Conservation (phyloP, 2,888 invertebrate species). For the Clistopyga incitator region DNA sequence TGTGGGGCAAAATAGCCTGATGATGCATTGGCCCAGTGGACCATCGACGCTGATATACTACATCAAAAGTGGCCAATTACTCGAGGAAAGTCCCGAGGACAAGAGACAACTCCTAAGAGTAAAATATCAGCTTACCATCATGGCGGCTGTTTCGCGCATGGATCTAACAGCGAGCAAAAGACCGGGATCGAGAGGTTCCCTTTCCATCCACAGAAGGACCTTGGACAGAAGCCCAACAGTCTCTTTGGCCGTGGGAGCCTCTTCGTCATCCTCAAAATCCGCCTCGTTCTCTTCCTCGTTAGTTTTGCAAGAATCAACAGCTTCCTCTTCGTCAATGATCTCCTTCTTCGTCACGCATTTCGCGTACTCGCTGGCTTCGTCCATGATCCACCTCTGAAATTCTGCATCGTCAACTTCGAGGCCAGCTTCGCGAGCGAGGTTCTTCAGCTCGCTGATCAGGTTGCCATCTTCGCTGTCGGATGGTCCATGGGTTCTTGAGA, state of each 20-base stretch:
- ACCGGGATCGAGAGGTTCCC: constrained; percentile 84
- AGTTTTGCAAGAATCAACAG: constrained; percentile 68
- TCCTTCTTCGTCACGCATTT: constrained; percentile 74
- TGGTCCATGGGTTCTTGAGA: constrained; percentile 61
- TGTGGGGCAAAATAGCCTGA: constrained; percentile 49
- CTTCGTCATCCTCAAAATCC: constrained; percentile 72
- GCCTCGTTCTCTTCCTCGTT: constrained; percentile 71
- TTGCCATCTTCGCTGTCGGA: constrained; percentile 72
- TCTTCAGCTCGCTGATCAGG: constrained; percentile 73
- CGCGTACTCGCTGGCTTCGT: constrained; percentile 76
- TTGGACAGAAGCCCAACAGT: constrained; percentile 82
- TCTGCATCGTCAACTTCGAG: constrained; percentile 75
- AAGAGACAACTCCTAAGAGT: not conserved
- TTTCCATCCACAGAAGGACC: constrained; percentile 85
- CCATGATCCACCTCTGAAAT: constrained; percentile 77
- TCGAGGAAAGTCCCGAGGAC: not conserved
- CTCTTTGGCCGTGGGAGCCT: constrained; percentile 81
- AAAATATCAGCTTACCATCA: constrained; percentile 78
- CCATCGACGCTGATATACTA: constrained; percentile 2
- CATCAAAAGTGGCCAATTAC: not conserved
- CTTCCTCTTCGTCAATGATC: constrained; percentile 69
- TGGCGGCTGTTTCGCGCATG: constrained; percentile 81
- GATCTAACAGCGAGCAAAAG: constrained; percentile 81
- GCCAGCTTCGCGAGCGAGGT: constrained; percentile 76
- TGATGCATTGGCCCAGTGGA: constrained; percentile 35